phyloP scores from a whole-genome alignment of 2,888 invertebrate species.

The Dysmachus trigonus region DNA sequence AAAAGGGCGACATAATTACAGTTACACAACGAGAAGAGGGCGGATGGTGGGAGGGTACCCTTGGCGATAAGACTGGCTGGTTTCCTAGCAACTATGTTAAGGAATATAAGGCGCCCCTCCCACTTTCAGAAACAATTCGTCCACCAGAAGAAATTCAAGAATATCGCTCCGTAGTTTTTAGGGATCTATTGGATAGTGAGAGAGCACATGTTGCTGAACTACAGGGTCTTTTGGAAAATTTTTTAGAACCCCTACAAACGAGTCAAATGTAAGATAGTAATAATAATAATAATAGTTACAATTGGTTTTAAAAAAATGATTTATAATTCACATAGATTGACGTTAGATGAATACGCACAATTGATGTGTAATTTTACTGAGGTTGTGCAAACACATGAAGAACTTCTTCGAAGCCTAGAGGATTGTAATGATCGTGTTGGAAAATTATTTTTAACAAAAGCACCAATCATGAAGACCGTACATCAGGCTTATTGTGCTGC shows the following conservation, averaged over 20 bases:
- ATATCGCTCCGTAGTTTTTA: constrained; percentile 85
- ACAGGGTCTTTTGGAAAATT: constrained; percentile 84
- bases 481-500: constrained; percentile 90
- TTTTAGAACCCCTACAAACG: constrained; percentile 85
- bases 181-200: constrained; percentile 93
- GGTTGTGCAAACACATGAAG: constrained; percentile 84
- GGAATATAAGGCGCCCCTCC: constrained; percentile 73
- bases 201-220: constrained; percentile 89
- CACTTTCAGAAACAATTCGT: constrained; percentile 72
- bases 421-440: constrained; percentile 87
- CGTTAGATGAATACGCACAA: constrained; percentile 84
- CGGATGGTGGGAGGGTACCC: constrained; percentile 99
- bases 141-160: constrained; percentile 77
- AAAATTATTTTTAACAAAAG: constrained; percentile 86
- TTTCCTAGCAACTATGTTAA: constrained; percentile 98
- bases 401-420: constrained; percentile 80
- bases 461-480: constrained; percentile 81
- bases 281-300: neutral
- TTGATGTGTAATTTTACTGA: constrained; percentile 90
- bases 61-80: constrained; percentile 96
- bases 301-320: neutral
- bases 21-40: constrained; percentile 96
- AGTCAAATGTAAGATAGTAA: constrained; percentile 79
- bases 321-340: constrained; percentile 70
- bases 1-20: constrained; percentile 95